Percentiles rank a stretch among this genome's conserved stretches.
Conservation (phyloP, 2,888 invertebrate genomes). For the Spatulosminthurus flaviceps region DNA sequence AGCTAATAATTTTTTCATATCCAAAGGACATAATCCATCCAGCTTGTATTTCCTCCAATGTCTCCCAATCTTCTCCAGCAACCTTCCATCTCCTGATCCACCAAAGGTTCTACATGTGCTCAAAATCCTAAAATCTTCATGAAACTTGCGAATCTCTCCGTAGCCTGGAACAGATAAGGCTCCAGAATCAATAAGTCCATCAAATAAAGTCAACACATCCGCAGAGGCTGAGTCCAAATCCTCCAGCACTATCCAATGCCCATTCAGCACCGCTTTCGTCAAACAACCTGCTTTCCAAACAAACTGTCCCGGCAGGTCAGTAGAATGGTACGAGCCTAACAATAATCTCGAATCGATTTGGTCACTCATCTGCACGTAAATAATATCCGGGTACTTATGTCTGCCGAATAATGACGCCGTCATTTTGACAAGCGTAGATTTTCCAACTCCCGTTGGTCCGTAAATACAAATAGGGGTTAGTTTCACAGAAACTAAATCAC, state of each 20-base stretch:
- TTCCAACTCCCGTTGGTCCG: constrained; percentile 94
- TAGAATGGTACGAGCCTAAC: constrained; percentile 91
- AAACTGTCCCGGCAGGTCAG: constrained; percentile 97
- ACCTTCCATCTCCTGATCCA: constrained; percentile 32
- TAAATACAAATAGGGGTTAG: constrained; percentile 72
- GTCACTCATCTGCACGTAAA: constrained; percentile 94
- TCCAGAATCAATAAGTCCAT: constrained; percentile 84
- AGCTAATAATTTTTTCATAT: constrained; percentile 70
- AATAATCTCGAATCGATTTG: constrained; percentile 96
- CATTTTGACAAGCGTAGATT: constrained; percentile 88
- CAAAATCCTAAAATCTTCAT: constrained; percentile 91
- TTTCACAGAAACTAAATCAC: constrained; percentile 38
- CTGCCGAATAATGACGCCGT: constrained; percentile 71
- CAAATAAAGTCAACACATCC: constrained; percentile 89
- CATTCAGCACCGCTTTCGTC: constrained; percentile 71
- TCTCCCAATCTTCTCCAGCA: constrained; percentile 42
- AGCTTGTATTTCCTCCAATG: constrained; percentile 79
- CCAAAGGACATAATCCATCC: constrained; percentile 78
- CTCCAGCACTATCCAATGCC: constrained; percentile 92
- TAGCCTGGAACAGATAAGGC: constrained; percentile 88
- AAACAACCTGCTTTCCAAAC: constrained; percentile 95
- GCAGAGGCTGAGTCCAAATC: constrained; percentile 94
- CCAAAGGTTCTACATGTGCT: constrained; percentile 72
- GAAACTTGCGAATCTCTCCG: constrained; percentile 78
- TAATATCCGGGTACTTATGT: constrained; percentile 69